Conservation (phyloP, 2,113 vertebrate genomes). For the Regulus satrapa region DNA sequence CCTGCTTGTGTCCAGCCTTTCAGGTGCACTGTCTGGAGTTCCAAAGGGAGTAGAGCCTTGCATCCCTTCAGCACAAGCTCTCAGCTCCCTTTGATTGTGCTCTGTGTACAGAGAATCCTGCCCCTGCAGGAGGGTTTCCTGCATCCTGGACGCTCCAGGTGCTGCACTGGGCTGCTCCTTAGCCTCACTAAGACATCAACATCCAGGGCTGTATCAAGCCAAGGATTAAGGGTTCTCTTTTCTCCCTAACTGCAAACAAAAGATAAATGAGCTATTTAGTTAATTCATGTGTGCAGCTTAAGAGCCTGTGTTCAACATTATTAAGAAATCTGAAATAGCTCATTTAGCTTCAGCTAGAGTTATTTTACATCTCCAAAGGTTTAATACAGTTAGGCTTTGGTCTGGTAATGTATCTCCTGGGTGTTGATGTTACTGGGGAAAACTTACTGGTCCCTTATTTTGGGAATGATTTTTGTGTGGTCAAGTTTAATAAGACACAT, state of each 20-base stretch:
- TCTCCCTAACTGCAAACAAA: not conserved
- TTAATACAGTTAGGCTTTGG: not conserved
- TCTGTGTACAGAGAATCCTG: not conserved
- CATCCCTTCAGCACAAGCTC: not conserved
- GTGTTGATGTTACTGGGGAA: not conserved
- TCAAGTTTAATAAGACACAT: not conserved
- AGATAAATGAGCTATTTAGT: not conserved
- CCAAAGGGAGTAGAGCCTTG: not conserved
- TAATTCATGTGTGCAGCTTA: not conserved
- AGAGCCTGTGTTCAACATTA: not conserved
- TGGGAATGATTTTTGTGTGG: not conserved
- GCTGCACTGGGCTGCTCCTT: not conserved
- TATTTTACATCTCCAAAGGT: not conserved
- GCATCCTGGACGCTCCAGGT: not conserved
- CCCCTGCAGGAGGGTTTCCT: not conserved
- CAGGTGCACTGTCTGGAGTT: rapidly evolving
- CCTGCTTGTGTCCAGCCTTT: not conserved
- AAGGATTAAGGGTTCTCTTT: not conserved
- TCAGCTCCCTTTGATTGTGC: not conserved
- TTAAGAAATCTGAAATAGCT: not conserved
- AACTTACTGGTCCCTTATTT: not conserved
- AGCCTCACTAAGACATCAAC: not conserved
- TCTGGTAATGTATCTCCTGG: not conserved
- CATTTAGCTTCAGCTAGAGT: not conserved
- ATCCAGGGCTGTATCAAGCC: not conserved